Conservation (phyloP, 1,140 invertebrate genomes). For the Zaprionus taronus region DNA sequence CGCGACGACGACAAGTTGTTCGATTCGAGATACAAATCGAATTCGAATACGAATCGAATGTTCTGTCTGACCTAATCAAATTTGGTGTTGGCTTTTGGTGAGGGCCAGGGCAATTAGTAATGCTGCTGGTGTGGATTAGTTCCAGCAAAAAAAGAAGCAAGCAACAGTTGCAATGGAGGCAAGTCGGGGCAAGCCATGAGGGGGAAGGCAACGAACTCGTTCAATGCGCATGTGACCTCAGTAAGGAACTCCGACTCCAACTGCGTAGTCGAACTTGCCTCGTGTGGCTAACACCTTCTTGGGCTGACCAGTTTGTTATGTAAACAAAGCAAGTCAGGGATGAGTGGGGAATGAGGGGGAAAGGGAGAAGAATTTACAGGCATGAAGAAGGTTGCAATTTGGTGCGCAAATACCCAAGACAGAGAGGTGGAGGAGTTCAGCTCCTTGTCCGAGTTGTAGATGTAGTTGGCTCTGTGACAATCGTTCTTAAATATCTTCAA, state of each 20-base stretch:
- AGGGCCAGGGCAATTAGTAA: not conserved
- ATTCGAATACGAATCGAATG: not conserved
- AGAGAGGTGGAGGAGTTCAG: not conserved
- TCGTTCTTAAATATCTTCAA: conserved; percentile 26
- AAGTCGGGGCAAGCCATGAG: not conserved
- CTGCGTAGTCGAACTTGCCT: not conserved
- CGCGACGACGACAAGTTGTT: not conserved
- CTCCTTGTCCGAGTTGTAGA: not conserved
- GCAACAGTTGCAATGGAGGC: conserved; percentile 44
- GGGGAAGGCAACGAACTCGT: no score
- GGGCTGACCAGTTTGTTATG: not conserved
- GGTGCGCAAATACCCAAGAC: not conserved
- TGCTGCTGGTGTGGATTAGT: not conserved
- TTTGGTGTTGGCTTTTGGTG: conserved; percentile 5
- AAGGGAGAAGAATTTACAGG: no score
- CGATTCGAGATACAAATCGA: not conserved
- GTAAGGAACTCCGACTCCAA: not conserved
- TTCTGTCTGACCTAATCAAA: not conserved
- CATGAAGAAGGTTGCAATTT: not conserved
- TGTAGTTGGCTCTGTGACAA: conserved; percentile 12
- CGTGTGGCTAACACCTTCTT: not conserved
- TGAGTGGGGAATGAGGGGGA: not conserved
- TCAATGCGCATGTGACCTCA: conserved; percentile 49
- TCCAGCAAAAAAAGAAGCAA: not conserved
- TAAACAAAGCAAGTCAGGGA: not conserved